These are phyloP conservation scores for Mormyrus iriodes DNA, from an alignment of 2,113 vertebrate genomes.

Conservation along the genomic window DNA sequence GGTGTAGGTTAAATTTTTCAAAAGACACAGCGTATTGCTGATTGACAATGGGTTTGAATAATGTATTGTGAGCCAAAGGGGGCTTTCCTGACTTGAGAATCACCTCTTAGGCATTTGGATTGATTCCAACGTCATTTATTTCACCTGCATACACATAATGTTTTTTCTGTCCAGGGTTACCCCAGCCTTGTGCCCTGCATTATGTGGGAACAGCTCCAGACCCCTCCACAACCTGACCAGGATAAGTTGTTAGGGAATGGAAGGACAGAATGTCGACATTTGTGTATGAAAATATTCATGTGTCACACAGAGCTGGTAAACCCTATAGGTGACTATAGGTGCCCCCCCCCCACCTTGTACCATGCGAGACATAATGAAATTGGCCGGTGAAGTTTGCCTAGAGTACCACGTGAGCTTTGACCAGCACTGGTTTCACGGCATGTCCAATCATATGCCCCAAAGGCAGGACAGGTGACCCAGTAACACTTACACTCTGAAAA, in stretches of 20 bases:
- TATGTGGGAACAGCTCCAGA: not conserved
- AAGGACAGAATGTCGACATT: not conserved
- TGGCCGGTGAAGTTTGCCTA: not conserved
- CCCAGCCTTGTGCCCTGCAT: not conserved
- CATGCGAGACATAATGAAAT: not conserved
- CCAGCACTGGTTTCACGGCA: not conserved
- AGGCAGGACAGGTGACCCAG: not conserved
- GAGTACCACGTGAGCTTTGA: not conserved
- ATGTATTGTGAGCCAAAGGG: not conserved
- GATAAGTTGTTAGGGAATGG: not conserved
- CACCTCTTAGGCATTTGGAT: not conserved
- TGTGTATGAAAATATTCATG: not conserved
- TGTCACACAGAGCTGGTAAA: not conserved
- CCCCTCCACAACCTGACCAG: not conserved
- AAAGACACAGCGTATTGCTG: not conserved
- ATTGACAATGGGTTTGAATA: not conserved
- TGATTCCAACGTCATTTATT: not conserved
- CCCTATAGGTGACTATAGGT: not conserved
- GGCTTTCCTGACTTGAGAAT: not conserved
- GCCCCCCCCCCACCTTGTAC: not conserved
- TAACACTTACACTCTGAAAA: not conserved
- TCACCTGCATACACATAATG: not conserved
- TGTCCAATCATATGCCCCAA: not conserved
- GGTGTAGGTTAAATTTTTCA: not conserved
- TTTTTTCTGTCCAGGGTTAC: not conserved